A percentile compares a stretch with the other conserved stretches of the same genome.
Conservation (phyloP, 1,140 invertebrate species). For the Drosophila miranda region DNA sequence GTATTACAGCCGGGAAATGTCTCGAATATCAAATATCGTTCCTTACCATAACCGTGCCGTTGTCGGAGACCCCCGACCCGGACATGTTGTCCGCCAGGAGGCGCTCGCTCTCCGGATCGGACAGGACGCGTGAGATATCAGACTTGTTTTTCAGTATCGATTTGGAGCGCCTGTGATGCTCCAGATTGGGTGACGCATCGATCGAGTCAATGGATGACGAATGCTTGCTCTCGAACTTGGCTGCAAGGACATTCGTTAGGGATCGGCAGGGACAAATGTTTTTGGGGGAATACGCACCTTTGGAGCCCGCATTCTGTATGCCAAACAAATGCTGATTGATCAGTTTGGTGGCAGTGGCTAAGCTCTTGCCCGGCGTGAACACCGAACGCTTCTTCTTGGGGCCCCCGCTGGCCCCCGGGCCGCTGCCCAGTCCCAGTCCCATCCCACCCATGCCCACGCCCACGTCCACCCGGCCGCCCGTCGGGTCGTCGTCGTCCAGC, state of each 20-base stretch:
- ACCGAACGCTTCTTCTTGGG: conserved; percentile 83
- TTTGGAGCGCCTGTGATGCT: conserved; percentile 87
- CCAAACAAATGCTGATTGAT: conserved; percentile 90
- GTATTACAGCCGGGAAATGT: too few relatives aligned
- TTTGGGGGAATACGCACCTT: conserved; percentile 79
- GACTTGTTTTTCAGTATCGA: conserved; percentile 91
- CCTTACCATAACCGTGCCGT: conserved; percentile 81
- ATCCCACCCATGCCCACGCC: background rate
- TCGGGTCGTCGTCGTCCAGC: conserved; percentile 83
- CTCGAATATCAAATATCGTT: too few relatives aligned
- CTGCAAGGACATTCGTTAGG: conserved; percentile 20
- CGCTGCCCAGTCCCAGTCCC: background rate
- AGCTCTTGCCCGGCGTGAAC: conserved; percentile 86
- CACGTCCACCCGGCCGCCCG: conserved; percentile 61
- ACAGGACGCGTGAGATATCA: conserved; percentile 83
- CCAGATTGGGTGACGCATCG: conserved; percentile 86
- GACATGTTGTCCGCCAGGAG: conserved; percentile 87
- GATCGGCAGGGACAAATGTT: background rate
- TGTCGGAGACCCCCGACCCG: conserved; percentile 83
- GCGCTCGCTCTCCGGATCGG: conserved; percentile 90
- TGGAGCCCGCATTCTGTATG: conserved; percentile 84
- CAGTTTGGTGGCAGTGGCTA: conserved; percentile 88
- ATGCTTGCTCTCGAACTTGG: conserved; percentile 85
- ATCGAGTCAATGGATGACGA: conserved; percentile 89
- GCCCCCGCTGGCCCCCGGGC: conserved; percentile 34